Evolutionary conservation across 2,888 invertebrate genomes (phyloP).

Genomic region (Dasypolia templi): DNA sequence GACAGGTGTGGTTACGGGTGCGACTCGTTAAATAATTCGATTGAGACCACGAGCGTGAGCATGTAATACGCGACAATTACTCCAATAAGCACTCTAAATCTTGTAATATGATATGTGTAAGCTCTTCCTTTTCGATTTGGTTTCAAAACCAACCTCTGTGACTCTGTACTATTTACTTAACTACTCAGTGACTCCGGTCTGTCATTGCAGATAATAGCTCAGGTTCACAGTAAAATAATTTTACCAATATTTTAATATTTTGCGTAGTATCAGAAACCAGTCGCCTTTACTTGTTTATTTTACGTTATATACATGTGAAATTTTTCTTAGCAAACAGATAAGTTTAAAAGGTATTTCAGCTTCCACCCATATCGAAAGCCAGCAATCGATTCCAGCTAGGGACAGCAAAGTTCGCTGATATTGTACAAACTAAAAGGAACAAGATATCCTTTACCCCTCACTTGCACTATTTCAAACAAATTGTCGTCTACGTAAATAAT

Average conservation of each 20-base stretch:
- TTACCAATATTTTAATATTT: not conserved
- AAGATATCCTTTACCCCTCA: not conserved
- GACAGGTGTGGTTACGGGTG: conserved; percentile 46
- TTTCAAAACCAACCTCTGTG: conserved; percentile 9
- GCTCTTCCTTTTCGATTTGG: conserved; percentile 17
- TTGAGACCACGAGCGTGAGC: conserved; percentile 27
- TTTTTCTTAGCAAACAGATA: not conserved
- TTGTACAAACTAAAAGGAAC: not conserved
- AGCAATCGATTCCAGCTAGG: not conserved
- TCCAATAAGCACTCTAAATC: conserved; percentile 19
- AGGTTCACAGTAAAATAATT: not conserved
- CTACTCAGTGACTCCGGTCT: not conserved
- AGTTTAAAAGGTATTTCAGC: conserved; percentile 1
- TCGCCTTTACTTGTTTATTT: not conserved
- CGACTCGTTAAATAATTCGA: conserved; percentile 45
- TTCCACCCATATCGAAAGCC: not conserved
- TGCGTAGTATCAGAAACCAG: not conserved
- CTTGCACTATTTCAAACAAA: not conserved
- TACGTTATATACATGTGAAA: not conserved
- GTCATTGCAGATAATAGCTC: not conserved
- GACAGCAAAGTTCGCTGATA: not conserved
- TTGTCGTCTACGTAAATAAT: not conserved
- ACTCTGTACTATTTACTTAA: not conserved
- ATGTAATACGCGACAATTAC: conserved; percentile 40
- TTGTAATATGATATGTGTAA: conserved; percentile 32